These are phyloP conservation scores for Mesoclemmys tuberculata DNA, from an alignment of 2,113 vertebrate genomes.

Conservation along the genomic window DNA sequence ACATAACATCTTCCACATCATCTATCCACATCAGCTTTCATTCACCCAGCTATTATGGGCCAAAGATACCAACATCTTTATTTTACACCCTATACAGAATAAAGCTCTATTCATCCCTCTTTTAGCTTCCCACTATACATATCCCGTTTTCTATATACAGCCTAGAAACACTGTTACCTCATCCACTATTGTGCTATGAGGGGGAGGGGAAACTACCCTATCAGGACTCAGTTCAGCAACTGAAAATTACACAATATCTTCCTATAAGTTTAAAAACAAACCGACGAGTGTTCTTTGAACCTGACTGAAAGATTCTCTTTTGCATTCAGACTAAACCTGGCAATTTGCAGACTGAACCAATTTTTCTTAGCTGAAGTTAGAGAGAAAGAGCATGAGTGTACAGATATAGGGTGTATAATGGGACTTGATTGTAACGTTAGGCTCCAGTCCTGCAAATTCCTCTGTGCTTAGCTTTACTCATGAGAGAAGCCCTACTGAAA, in stretches of 20 bases:
- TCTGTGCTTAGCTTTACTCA: neutral
- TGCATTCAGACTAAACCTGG: neutral
- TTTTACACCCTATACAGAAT: neutral
- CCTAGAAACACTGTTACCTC: neutral
- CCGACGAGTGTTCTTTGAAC: neutral
- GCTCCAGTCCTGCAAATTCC: neutral
- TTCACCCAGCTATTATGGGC: neutral
- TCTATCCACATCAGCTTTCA: too few relatives aligned
- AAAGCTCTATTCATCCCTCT: neutral
- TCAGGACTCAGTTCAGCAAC: neutral
- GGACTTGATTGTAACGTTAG: neutral
- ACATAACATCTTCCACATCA: neutral
- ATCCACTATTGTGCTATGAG: neutral
- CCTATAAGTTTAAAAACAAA: neutral
- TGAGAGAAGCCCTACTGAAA: neutral
- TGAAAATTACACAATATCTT: neutral
- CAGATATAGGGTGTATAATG: neutral
- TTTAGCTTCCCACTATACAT: neutral
- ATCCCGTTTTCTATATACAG: neutral
- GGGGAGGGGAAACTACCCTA: neutral
- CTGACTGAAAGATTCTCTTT: neutral
- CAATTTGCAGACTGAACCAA: neutral
- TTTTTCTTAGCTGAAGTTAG: neutral
- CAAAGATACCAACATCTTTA: neutral
- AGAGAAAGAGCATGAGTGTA: neutral